Evolutionary conservation across 2,113 vertebrate species (phyloP).

Genomic region (Antechinus stuartii): DNA sequence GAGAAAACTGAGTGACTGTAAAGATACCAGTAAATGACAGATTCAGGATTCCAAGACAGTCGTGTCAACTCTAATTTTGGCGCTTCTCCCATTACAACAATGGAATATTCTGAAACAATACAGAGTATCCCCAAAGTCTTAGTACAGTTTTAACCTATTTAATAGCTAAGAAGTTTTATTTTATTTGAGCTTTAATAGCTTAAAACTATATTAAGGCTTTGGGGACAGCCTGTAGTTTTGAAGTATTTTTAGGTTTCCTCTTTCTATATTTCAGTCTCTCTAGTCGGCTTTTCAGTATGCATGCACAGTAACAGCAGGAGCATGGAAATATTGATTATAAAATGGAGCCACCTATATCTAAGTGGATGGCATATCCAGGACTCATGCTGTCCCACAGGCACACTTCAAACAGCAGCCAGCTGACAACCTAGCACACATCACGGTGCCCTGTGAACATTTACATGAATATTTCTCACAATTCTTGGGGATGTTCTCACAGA

Average conservation of each 20-base stretch:
- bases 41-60: not conserved
- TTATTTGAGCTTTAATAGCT: not conserved
- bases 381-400: not conserved
- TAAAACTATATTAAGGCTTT: not conserved
- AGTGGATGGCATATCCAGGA: not conserved
- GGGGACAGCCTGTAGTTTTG: slow-evolving; percentile 7
- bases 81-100: not conserved
- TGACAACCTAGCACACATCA: not conserved
- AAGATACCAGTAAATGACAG: not conserved
- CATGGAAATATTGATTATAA: not conserved
- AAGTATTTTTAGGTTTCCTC: not conserved
- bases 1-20: not conserved
- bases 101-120: not conserved
- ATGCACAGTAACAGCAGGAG: slow-evolving; percentile 1
- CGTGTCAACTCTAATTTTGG: not conserved
- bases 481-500: not conserved
- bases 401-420: not conserved
- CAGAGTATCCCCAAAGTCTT: not conserved
- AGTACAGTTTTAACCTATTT: not conserved
- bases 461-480: not conserved
- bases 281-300: not conserved
- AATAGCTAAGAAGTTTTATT: not conserved
- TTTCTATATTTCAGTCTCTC: not conserved
- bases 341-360: not conserved
- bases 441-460: not conserved